phyloP scores from a whole-genome alignment of 2,113 vertebrate species.

The Ascaphus truei region DNA sequence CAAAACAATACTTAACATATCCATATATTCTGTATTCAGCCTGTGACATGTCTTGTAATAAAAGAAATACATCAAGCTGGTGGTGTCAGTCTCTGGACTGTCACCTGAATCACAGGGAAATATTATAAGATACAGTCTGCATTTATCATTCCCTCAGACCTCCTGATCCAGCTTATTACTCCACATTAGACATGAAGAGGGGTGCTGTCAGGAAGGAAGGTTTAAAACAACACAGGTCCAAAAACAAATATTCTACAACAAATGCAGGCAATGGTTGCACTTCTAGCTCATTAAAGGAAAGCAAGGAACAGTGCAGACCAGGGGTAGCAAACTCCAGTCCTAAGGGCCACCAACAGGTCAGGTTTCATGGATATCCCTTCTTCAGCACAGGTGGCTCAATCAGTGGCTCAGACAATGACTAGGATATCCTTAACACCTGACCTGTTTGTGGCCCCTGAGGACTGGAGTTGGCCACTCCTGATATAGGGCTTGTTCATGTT shows the following conservation, averaged over 20 bases:
- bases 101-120: slow-evolving; percentile 13
- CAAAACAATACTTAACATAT: neutral
- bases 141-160: neutral
- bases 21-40: slow-evolving; percentile 16
- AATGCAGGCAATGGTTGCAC: neutral
- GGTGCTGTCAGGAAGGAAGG: neutral
- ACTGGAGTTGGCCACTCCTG: too few relatives aligned
- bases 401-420: too few relatives aligned
- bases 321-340: too few relatives aligned
- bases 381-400: too few relatives aligned
- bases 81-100: neutral
- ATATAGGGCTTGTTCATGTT: too few relatives aligned
- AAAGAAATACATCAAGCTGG: slow-evolving; percentile 22
- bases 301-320: neutral
- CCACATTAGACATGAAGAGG: neutral
- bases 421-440: too few relatives aligned
- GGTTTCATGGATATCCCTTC: too few relatives aligned
- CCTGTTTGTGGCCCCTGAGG: too few relatives aligned
- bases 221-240: neutral
- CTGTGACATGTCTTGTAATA: slow-evolving; percentile 22
- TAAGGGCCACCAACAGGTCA: too few relatives aligned
- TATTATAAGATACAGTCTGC: slow-evolving; percentile 1
- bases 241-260: neutral
- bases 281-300: neutral
- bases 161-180: slow-evolving; percentile 7